Evolutionary conservation across 2,888 invertebrate species (phyloP).

Genomic region (Nemapogon koenigi): DNA sequence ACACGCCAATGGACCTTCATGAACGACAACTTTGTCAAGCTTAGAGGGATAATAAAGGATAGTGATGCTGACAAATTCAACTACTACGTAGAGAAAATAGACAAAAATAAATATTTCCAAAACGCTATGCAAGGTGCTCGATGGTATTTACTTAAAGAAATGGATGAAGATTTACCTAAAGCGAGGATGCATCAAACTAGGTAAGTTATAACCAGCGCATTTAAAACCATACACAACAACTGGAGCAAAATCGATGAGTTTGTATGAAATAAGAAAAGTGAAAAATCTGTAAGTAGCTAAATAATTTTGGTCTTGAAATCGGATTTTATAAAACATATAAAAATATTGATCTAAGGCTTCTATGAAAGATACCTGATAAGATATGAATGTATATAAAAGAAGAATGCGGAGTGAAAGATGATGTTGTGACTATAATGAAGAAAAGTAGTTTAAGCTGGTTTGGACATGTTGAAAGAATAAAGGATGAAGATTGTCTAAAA

Average conservation of each 20-base stretch:
- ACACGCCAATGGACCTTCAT: slow-evolving; percentile 79
- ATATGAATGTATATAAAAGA: no score
- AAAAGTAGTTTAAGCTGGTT: no score
- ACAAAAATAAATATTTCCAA: slow-evolving; percentile 54
- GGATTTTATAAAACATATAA: no score
- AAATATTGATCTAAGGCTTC: no score
- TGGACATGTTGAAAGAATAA: no score
- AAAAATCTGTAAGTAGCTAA: no score
- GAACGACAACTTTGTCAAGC: slow-evolving; percentile 64
- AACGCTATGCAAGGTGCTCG: slow-evolving; percentile 68
- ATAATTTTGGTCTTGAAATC: background rate
- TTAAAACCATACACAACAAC: slow-evolving; percentile 1
- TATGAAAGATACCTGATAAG: no score
- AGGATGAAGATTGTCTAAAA: no score
- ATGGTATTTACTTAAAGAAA: slow-evolving; percentile 72
- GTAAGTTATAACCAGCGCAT: slow-evolving; percentile 31
- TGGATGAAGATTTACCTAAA: slow-evolving; percentile 57
- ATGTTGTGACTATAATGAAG: no score
- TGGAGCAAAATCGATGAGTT: no score
- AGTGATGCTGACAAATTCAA: slow-evolving; percentile 63
- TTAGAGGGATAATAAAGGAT: slow-evolving; percentile 56
- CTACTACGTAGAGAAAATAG: slow-evolving; percentile 60
- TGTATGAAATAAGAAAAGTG: no score
- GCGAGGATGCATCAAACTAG: slow-evolving; percentile 57
- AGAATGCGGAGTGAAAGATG: no score